These are phyloP conservation scores for Takifugu ocellatus DNA, from an alignment of 2,797 vertebrate genomes.

Conservation along the genomic window DNA sequence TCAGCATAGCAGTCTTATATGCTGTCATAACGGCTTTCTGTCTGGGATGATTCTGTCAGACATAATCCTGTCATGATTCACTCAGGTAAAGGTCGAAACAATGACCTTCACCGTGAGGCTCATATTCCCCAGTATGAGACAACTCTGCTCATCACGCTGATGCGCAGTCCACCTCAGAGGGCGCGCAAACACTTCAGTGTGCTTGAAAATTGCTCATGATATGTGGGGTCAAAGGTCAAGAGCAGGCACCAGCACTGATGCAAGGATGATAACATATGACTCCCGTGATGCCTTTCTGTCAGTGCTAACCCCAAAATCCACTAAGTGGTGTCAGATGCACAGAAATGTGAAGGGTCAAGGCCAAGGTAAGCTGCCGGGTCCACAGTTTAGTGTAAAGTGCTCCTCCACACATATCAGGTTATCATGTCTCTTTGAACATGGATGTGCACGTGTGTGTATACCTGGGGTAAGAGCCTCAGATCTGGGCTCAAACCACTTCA, in stretches of 20 bases:
- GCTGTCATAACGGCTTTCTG: conserved; percentile 3
- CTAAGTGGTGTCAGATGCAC: conserved; percentile 40
- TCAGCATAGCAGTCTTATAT: conserved; percentile 10
- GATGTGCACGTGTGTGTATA: not conserved
- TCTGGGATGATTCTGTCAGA: conserved; percentile 38
- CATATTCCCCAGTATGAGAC: not conserved
- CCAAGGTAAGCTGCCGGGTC: conserved; percentile 29
- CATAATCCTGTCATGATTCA: conserved; percentile 22
- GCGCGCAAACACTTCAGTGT: conserved; percentile 8
- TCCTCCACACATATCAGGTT: conserved; percentile 56
- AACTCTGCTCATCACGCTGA: not conserved
- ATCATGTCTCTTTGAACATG: conserved; percentile 2
- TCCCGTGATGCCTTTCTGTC: conserved; percentile 58
- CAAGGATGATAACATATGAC: conserved; percentile 62
- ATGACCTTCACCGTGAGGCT: not conserved
- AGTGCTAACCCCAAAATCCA: conserved; percentile 58
- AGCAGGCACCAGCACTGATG: conserved; percentile 52
- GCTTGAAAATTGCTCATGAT: conserved; percentile 35
- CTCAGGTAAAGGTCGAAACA: conserved; percentile 35
- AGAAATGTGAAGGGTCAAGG: conserved; percentile 38
- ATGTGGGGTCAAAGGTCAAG: conserved; percentile 58
- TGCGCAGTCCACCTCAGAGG: conserved; percentile 7
- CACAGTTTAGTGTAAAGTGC: conserved; percentile 44
- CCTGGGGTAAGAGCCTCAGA: conserved; percentile 19
- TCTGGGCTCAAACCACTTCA: not conserved